phyloP scores from a whole-genome alignment of 53 echinoderm and acorn worm genomes.

The Henricia sp. region DNA sequence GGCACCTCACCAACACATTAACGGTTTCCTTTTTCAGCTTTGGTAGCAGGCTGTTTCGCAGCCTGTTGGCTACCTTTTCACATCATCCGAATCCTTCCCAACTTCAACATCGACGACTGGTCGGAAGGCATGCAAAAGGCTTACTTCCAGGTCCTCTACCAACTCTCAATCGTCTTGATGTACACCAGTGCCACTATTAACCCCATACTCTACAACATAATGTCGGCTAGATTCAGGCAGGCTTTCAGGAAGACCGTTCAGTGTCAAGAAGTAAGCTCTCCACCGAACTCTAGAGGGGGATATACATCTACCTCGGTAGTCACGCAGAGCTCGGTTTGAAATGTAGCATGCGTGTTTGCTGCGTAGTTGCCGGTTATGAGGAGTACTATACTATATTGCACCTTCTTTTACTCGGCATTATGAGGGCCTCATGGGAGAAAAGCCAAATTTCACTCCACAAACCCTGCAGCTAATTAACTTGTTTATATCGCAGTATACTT shows the following conservation, averaged over 20 bases:
- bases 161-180: conserved; percentile 83
- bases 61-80: conserved; percentile 97
- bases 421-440: too few species aligned
- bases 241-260: conserved; percentile 82
- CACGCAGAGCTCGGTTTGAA: conserved; percentile 38
- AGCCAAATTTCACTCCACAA: too few species aligned
- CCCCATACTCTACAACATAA: conserved; percentile 95
- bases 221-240: conserved; percentile 88
- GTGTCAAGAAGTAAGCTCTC: conserved; percentile 86
- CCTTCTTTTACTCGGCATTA: too few species aligned
- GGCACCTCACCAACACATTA: too few species aligned
- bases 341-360: too few species aligned
- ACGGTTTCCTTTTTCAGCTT: too few species aligned
- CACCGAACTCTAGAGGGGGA: conserved; percentile 64
- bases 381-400: too few species aligned
- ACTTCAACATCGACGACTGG: conserved; percentile 67
- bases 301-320: conserved; percentile 35
- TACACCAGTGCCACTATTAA: conserved; percentile 92
- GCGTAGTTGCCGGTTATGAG: too few species aligned
- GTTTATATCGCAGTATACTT: too few species aligned
- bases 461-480: too few species aligned
- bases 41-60: conserved; percentile 93
- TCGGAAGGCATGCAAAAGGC: conserved; percentile 57
- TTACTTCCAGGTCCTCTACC: conserved; percentile 86
- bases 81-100: conserved; percentile 88